Evolutionary conservation across 2,888 invertebrate species (phyloP).

Genomic region (Diarsia rubi): DNA sequence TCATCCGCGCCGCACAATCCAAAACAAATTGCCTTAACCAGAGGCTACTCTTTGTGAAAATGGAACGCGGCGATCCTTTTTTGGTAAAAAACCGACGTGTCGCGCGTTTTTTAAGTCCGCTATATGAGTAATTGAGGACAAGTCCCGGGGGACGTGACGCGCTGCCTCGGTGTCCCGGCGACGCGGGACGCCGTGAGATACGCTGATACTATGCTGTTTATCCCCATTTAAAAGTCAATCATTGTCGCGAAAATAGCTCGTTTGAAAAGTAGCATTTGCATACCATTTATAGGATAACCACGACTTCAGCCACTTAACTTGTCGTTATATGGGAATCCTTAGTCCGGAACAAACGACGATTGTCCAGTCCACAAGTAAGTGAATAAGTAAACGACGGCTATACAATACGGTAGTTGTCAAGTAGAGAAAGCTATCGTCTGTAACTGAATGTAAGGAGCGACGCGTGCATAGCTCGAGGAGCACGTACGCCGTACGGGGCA

Average conservation of each 20-base stretch:
- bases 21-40: slow-evolving; percentile 85
- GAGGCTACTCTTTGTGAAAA: slow-evolving; percentile 77
- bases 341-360: slow-evolving; percentile 72
- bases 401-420: slow-evolving; percentile 67
- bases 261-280: slow-evolving; percentile 81
- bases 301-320: slow-evolving; percentile 80
- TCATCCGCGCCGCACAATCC: slow-evolving; percentile 82
- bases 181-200: slow-evolving; percentile 66
- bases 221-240: slow-evolving; percentile 87
- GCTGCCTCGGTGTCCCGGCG: slow-evolving; percentile 58
- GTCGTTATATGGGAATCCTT: slow-evolving; percentile 78
- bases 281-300: slow-evolving; percentile 79
- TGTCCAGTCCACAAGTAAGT: slow-evolving; percentile 68
- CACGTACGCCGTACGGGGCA: slow-evolving; percentile 43
- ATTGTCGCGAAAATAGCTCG: slow-evolving; percentile 80
- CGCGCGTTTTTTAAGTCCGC: slow-evolving; percentile 72
- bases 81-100: slow-evolving; percentile 74
- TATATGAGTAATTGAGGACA: slow-evolving; percentile 80
- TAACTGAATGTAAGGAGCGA: slow-evolving; percentile 53
- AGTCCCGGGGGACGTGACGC: slow-evolving; percentile 68
- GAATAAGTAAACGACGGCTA: slow-evolving; percentile 63
- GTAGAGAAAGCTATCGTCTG: slow-evolving; percentile 62
- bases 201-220: slow-evolving; percentile 76
- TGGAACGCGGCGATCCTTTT: slow-evolving; percentile 76
- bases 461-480: slow-evolving; percentile 26